These are phyloP conservation scores for Thaumetopoea pityocampa DNA, from an alignment of 1,140 invertebrate species.

Conservation along the genomic window DNA sequence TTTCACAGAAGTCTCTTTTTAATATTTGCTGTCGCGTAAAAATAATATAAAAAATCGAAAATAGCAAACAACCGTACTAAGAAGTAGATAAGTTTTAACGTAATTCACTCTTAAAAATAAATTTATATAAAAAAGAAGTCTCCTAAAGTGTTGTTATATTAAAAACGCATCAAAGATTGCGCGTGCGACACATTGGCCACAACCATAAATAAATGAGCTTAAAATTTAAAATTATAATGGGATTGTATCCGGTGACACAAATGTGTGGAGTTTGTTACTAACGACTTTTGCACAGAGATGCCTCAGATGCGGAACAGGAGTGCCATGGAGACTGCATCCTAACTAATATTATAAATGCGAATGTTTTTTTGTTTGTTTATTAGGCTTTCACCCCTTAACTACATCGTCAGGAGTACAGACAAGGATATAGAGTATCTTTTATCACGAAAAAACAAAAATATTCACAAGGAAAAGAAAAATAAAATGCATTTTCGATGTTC, in stretches of 20 bases:
- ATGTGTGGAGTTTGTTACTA: constrained; percentile 75
- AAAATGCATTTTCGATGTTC: too few species aligned
- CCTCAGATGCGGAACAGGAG: constrained; percentile 35
- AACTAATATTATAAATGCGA: too few species aligned
- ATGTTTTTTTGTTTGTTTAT: too few species aligned
- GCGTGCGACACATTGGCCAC: constrained; percentile 49
- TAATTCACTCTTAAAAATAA: constrained; percentile 7
- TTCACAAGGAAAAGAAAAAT: too few species aligned
- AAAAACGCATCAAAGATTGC: constrained; percentile 66
- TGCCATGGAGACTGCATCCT: constrained; percentile 43
- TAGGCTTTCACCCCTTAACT: too few species aligned
- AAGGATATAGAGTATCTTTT: too few species aligned
- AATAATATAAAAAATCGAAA: constrained; percentile 1
- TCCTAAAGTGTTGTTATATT: constrained; percentile 36
- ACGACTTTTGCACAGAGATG: constrained; percentile 68
- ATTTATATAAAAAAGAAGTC: too few species aligned
- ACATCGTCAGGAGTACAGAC: too few species aligned
- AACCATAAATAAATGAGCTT: constrained; percentile 68
- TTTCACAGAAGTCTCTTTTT: too few species aligned
- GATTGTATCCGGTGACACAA: constrained; percentile 75
- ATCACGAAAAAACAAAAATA: too few species aligned
- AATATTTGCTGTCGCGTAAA: too few species aligned
- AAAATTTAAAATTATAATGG: constrained; percentile 76
- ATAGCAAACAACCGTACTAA: not conserved
- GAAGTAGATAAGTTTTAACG: constrained; percentile 7